Percentiles rank a stretch among this genome's conserved stretches.
These are phyloP conservation scores for Pachyuromys duprasi DNA, from an alignment of 2,797 vertebrate species.

Conservation along the genomic window DNA sequence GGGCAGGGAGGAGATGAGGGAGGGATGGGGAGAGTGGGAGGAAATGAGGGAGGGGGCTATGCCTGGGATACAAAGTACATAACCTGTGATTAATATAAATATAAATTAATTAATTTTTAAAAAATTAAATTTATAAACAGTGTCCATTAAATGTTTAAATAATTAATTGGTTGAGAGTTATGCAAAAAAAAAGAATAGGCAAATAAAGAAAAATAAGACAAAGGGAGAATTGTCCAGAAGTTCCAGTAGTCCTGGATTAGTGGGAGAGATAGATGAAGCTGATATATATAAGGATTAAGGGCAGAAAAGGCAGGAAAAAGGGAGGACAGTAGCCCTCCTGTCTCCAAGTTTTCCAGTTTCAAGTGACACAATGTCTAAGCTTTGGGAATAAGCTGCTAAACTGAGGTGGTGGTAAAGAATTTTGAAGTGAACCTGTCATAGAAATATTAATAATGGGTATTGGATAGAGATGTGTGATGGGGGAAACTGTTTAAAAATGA, in stretches of 20 bases:
- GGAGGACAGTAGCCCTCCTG: not conserved
- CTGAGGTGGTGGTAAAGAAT: not conserved
- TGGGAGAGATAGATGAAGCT: not conserved
- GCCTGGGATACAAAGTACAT: no score
- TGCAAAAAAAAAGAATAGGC: not conserved
- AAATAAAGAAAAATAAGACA: not conserved
- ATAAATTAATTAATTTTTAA: no score
- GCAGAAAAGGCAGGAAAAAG: not conserved
- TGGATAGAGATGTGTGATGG: not conserved
- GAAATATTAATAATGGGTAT: not conserved
- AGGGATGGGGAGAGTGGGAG: no score
- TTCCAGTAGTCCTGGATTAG: not conserved
- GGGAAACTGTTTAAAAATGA: not conserved
- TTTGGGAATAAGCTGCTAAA: conserved; percentile 1
- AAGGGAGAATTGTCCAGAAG: not conserved
- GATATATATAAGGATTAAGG: not conserved
- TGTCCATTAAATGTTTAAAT: not conserved
- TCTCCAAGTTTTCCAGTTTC: not conserved
- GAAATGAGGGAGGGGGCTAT: no score
- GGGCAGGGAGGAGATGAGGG: no score
- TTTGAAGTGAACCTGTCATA: conserved; percentile 23
- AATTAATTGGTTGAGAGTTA: not conserved
- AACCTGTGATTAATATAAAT: no score
- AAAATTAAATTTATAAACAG: not conserved
- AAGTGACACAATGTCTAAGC: not conserved